These are phyloP conservation scores for Sylvilagus bachmani DNA, from an alignment of 2,113 vertebrate species.

Conservation along the genomic window DNA sequence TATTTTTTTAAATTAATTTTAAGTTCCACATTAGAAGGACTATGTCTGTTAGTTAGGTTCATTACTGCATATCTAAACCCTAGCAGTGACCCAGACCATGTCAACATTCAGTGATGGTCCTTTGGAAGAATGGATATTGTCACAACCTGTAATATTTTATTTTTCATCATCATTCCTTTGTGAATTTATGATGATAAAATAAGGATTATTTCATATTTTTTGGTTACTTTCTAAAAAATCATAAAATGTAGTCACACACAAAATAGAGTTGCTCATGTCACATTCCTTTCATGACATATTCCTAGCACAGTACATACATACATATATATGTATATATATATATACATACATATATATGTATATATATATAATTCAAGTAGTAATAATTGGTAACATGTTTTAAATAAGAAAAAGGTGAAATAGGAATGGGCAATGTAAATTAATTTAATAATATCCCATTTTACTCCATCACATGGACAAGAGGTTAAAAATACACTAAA, in stretches of 20 bases:
- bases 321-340: not conserved
- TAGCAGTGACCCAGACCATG: not conserved
- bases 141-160: not conserved
- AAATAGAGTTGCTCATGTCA: not conserved
- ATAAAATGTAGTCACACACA: not conserved
- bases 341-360: not conserved
- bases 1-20: not conserved
- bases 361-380: not conserved
- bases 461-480: not conserved
- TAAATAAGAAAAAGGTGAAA: constrained; percentile 1
- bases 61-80: not conserved
- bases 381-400: constrained; percentile 22
- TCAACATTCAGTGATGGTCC: not conserved
- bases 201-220: not conserved
- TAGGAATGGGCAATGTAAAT: not conserved
- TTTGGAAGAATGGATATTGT: not conserved
- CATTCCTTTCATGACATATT: not conserved
- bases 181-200: constrained; percentile 45
- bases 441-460: not conserved
- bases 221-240: not conserved
- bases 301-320: not conserved
- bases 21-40: not conserved
- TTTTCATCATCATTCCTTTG: not conserved
- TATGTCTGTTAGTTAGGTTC: not conserved
- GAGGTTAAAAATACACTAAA: constrained; percentile 18